Conservation (phyloP, 2,113 vertebrate species). For the Oryzias melastigma region DNA sequence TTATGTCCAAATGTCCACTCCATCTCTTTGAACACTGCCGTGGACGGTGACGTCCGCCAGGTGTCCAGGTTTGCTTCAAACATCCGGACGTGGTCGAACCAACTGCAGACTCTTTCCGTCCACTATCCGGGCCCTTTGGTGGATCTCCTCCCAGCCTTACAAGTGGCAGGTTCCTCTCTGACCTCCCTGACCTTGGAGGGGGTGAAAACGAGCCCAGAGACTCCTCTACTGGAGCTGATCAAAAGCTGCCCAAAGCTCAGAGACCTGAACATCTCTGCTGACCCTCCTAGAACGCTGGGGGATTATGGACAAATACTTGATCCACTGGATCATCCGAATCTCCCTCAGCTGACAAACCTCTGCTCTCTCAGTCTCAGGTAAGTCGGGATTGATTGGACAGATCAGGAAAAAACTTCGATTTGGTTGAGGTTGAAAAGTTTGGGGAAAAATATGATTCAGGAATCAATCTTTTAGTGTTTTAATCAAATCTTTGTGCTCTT, state of each 20-base stretch:
- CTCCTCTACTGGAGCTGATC: conserved; percentile 60
- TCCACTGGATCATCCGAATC: conserved; percentile 20
- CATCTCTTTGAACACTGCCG: conserved; percentile 55
- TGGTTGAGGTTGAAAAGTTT: too few species aligned
- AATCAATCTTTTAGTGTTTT: too few species aligned
- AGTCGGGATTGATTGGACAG: neutral
- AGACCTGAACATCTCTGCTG: conserved; percentile 62
- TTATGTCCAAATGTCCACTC: conserved; percentile 67
- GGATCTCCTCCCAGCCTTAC: conserved; percentile 56
- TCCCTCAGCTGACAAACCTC: conserved; percentile 66
- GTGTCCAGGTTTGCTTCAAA: conserved; percentile 39
- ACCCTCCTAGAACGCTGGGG: conserved; percentile 44
- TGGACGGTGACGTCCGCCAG: conserved; percentile 12
- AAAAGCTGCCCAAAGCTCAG: conserved; percentile 65
- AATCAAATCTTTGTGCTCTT: too few species aligned
- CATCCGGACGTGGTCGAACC: conserved; percentile 59
- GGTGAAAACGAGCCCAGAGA: conserved; percentile 56
- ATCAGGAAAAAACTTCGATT: too few species aligned
- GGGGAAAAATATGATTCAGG: too few species aligned
- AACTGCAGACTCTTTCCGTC: conserved; percentile 63
- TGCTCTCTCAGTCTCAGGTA: conserved; percentile 69
- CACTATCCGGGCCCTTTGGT: conserved; percentile 51
- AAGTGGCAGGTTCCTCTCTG: conserved; percentile 57
- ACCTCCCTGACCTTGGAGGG: conserved; percentile 71
- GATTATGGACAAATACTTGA: conserved; percentile 13